A percentile compares a stretch with the other conserved stretches of the same genome.
These are phyloP conservation scores for Phoeniculus purpureus DNA, from an alignment of 2,797 vertebrate species.

Conservation along the genomic window DNA sequence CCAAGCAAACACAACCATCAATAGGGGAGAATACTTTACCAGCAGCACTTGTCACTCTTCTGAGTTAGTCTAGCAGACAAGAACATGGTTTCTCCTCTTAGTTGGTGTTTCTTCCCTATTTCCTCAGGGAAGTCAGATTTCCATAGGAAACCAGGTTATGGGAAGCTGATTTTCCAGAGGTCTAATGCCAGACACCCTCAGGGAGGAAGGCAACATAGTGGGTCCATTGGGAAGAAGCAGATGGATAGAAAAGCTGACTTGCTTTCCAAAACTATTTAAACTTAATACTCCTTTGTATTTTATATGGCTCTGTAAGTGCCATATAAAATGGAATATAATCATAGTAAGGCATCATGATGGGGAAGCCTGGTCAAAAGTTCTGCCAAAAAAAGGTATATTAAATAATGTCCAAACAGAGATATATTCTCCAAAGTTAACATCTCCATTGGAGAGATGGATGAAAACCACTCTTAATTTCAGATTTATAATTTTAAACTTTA, in stretches of 20 bases:
- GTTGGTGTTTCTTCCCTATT: background rate
- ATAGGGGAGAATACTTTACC: background rate
- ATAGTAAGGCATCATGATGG: background rate
- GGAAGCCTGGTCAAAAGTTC: background rate
- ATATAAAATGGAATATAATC: background rate
- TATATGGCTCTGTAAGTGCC: background rate
- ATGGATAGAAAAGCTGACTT: background rate
- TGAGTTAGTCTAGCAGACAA: background rate
- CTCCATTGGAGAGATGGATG: too few relatives aligned
- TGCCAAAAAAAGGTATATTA: background rate
- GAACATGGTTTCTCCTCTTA: background rate
- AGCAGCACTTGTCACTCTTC: background rate
- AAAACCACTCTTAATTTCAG: too few relatives aligned
- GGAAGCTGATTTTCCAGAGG: conserved; percentile 1
- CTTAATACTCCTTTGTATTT: background rate
- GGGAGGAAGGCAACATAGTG: background rate
- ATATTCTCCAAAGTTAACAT: too few relatives aligned
- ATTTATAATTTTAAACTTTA: too few relatives aligned
- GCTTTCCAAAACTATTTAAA: background rate
- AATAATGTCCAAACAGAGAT: too few relatives aligned
- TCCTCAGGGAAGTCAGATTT: background rate
- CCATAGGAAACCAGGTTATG: background rate
- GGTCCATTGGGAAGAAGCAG: background rate
- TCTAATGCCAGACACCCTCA: background rate
- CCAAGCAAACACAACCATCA: accelerated